Evolutionary conservation across 37 sponge, comb jelly and placozoan genomes (phyloP), one percentile per base, ranked within the genome.

Genomic region (Cliona cf. orientalis): DNA sequence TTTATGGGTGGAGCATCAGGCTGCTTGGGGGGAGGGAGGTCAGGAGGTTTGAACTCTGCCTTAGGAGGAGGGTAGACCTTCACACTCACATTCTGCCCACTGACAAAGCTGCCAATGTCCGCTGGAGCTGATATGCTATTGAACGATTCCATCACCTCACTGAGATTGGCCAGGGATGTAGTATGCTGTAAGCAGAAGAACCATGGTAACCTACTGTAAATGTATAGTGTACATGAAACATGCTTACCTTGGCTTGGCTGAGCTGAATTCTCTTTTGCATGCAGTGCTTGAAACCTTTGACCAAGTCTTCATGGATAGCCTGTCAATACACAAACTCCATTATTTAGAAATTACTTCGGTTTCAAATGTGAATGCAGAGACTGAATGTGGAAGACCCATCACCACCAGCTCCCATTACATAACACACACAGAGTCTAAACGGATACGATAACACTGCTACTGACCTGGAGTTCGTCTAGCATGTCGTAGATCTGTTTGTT

Each of bases 251-350:
- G 2, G 58, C 72, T 45, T 70, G 64, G 25, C 21, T 45, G 17
- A 73, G 21, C 46, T 83, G 62, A 0, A 69, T 61, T 21, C 43
- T 29, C 56, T 70, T 78, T 59, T 82, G 72, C 66, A 89, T 61
- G 60, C 77, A 58, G 22, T 38, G 42, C 23, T 43, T 72, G 55
- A 83, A 78, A 5, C 84, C 84, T 7, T 56, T 70, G 32, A 72
- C 72, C 58, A 89, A 66, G 62, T 89, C 90, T 23, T 89, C 77
- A 28, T 89, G 90, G 1, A 89, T 66, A 19, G 79, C 78, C 74
- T 89, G 90, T 42, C n/a, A n/a, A n/a, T n/a, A n/a, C n/a, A n/a
- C n/a, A n/a, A n/a, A n/a, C n/a, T n/a, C n/a, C n/a, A n/a, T n/a
- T n/a, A n/a, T n/a, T n/a, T n/a, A n/a, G n/a, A n/a, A n/a, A n/a